Conservation (phyloP, 2,797 vertebrate genomes). For the Neostethus bicornis region DNA sequence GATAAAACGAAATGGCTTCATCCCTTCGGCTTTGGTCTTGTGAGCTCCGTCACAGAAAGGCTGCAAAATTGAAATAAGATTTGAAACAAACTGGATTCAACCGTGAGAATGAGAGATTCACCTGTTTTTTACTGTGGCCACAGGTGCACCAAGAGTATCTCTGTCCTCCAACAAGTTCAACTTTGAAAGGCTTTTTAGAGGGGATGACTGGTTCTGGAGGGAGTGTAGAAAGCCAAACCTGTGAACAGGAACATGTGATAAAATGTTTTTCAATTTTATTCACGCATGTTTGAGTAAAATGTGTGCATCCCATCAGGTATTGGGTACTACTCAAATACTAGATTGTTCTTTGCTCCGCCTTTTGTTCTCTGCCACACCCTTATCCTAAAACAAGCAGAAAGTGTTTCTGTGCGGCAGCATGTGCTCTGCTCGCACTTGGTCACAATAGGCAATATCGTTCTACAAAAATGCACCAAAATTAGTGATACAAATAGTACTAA, state of each 20-base stretch:
- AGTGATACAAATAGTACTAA: too few species aligned
- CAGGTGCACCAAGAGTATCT: slow-evolving; percentile 86
- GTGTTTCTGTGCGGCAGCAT: too few species aligned
- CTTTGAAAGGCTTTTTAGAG: slow-evolving; percentile 81
- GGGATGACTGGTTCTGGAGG: slow-evolving; percentile 69
- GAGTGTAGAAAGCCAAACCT: slow-evolving; percentile 52
- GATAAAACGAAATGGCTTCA: slow-evolving; percentile 79
- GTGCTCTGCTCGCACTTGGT: too few species aligned
- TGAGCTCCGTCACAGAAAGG: slow-evolving; percentile 89
- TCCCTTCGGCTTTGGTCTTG: slow-evolving; percentile 63
- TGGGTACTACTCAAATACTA: too few species aligned
- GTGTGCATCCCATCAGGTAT: too few species aligned
- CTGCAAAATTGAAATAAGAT: slow-evolving; percentile 55
- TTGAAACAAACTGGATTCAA: too few species aligned
- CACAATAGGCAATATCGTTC: too few species aligned
- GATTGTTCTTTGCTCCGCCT: too few species aligned
- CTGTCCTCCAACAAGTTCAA: slow-evolving; percentile 82
- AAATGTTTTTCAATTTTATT: background rate
- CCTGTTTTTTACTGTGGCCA: slow-evolving; percentile 87
- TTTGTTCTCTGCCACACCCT: too few species aligned
- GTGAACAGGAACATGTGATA: slow-evolving; percentile 2
- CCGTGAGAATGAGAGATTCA: too few species aligned
- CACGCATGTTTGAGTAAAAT: background rate
- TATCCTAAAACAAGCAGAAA: too few species aligned
- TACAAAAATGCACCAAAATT: too few species aligned